A percentile compares a stretch with the other conserved stretches of the same genome.
Conservation (phyloP, 2,113 vertebrate genomes). For the Otis tarda region DNA sequence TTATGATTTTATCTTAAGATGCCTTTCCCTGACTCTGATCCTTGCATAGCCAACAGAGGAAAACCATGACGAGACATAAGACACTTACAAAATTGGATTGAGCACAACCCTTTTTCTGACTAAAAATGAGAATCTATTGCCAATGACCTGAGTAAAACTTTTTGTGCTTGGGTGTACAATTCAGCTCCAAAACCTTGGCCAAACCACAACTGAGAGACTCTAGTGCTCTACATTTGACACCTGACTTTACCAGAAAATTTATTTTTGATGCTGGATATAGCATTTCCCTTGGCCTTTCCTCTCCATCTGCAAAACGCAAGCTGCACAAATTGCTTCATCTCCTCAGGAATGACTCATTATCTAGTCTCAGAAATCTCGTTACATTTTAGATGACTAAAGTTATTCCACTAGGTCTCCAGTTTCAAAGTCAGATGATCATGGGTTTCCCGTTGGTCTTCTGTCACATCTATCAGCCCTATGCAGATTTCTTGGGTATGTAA, state of each 20-base stretch:
- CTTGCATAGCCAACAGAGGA: background rate
- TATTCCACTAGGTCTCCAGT: background rate
- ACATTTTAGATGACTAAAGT: background rate
- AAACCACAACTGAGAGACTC: background rate
- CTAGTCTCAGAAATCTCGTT: background rate
- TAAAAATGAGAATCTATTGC: background rate
- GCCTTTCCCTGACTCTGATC: background rate
- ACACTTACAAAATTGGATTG: background rate
- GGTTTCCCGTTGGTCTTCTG: background rate
- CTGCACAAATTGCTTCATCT: background rate
- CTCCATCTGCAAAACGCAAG: background rate
- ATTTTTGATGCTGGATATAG: background rate
- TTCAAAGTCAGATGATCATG: background rate
- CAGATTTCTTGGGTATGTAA: no score
- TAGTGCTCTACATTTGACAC: background rate
- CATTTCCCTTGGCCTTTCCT: background rate
- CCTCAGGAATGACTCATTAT: background rate
- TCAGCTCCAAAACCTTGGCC: background rate
- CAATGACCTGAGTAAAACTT: background rate
- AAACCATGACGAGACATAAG: background rate
- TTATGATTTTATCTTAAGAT: background rate
- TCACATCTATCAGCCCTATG: background rate
- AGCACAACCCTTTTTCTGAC: background rate
- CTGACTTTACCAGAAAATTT: background rate
- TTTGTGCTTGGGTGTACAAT: background rate